A percentile compares a stretch with the other conserved stretches of the same genome.
Conservation (phyloP, 2,797 vertebrate species). For the Holocentrus rufus region DNA sequence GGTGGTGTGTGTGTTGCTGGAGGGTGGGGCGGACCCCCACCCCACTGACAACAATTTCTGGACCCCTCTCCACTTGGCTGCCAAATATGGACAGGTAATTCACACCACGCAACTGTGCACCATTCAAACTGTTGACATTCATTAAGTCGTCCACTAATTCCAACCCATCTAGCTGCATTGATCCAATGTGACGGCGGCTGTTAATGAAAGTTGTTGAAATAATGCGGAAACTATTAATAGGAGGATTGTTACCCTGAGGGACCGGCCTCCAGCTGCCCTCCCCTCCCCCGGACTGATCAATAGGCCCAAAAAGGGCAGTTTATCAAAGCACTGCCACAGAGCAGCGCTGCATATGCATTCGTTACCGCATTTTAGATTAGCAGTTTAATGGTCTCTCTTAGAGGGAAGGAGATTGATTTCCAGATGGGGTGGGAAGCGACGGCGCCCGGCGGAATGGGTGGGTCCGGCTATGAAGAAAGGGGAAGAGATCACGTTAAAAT, state of each 20-base stretch:
- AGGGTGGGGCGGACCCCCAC: slow-evolving; percentile 86
- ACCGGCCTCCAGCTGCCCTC: slow-evolving; percentile 39
- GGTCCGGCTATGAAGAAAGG: slow-evolving; percentile 48
- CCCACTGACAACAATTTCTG: slow-evolving; percentile 85
- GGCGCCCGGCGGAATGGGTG: slow-evolving; percentile 41
- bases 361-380: slow-evolving; percentile 61
- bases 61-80: slow-evolving; percentile 94
- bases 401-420: slow-evolving; percentile 65
- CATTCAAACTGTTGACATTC: slow-evolving; percentile 2
- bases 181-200: slow-evolving; percentile 27
- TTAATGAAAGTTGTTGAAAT: slow-evolving; percentile 44
- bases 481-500: slow-evolving; percentile 59
- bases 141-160: slow-evolving; percentile 28
- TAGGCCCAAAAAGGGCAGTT: slow-evolving; percentile 24
- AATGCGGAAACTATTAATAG: slow-evolving; percentile 52
- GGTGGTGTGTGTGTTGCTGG: slow-evolving; percentile 86
- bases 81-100: slow-evolving; percentile 95
- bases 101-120: background rate
- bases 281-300: slow-evolving; percentile 60
- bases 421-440: slow-evolving; percentile 33
- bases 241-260: slow-evolving; percentile 21
- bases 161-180: slow-evolving; percentile 14
- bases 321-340: slow-evolving; percentile 24
- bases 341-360: slow-evolving; percentile 31
- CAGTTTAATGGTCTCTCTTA: slow-evolving; percentile 56